Evolutionary conservation across 1,140 invertebrate species (phyloP).

Genomic region (Euwallacea fornicatus): DNA sequence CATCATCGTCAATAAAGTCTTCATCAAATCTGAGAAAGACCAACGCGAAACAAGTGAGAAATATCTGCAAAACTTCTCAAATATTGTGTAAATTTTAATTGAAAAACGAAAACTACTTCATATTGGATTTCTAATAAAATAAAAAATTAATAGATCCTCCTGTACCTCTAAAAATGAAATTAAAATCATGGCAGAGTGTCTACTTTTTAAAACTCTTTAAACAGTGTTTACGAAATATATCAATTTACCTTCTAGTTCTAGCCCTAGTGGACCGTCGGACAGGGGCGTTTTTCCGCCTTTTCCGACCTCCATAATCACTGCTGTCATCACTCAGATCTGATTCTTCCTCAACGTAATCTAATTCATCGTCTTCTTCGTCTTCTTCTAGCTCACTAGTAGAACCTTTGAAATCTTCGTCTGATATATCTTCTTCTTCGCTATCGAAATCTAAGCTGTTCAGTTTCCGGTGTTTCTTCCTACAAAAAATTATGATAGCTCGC

Average conservation of each 20-base stretch:
- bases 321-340: conserved; percentile 62
- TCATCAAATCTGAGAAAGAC: conserved; percentile 57
- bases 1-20: conserved; percentile 62
- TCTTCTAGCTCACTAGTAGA: conserved; percentile 45
- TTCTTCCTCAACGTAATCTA: conserved; percentile 63
- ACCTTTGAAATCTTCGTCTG: conserved; percentile 87
- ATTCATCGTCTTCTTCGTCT: conserved; percentile 60
- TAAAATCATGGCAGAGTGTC: neutral
- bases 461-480: conserved; percentile 69
- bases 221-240: neutral
- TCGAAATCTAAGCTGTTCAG: conserved; percentile 80
- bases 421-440: conserved; percentile 76
- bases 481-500: neutral
- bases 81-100: no score
- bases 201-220: conserved; percentile 1
- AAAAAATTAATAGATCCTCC: conserved; percentile 1
- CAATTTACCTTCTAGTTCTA: conserved; percentile 47
- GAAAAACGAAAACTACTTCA: no score
- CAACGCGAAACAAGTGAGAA: neutral
- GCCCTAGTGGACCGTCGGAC: conserved; percentile 62
- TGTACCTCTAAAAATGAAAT: neutral
- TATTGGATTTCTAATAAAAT: neutral
- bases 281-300: conserved; percentile 53
- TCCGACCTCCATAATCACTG: conserved; percentile 57
- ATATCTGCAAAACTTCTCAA: neutral